Conservation (phyloP, 2,113 vertebrate species). For the Andinoacara biseriatus region DNA sequence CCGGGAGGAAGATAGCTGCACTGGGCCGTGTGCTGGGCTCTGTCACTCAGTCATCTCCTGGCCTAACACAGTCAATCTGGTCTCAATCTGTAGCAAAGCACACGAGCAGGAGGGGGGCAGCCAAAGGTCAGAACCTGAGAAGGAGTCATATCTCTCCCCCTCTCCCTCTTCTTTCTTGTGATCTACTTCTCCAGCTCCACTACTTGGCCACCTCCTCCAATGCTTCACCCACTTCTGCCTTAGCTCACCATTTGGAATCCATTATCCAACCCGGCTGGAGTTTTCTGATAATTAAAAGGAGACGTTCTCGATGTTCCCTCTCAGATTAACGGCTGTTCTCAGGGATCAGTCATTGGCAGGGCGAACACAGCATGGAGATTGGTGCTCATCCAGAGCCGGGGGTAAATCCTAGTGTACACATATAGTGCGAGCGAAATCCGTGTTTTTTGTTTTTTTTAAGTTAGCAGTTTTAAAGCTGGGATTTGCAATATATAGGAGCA, state of each 20-base stretch:
- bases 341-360: slow-evolving; percentile 51
- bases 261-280: slow-evolving; percentile 63
- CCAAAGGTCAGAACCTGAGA: slow-evolving; percentile 70
- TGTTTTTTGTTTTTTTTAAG: not conserved
- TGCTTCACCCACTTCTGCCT: slow-evolving; percentile 38
- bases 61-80: slow-evolving; percentile 65
- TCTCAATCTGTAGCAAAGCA: slow-evolving; percentile 65
- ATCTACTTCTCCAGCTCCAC: slow-evolving; percentile 21
- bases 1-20: slow-evolving; percentile 23
- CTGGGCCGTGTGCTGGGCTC: slow-evolving; percentile 42
- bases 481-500: not conserved
- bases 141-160: slow-evolving; percentile 64
- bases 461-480: not conserved
- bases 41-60: slow-evolving; percentile 56
- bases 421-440: not conserved
- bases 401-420: not conserved
- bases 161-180: slow-evolving; percentile 24
- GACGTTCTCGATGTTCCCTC: slow-evolving; percentile 51
- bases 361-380: slow-evolving; percentile 25
- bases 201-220: slow-evolving; percentile 34
- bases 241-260: slow-evolving; percentile 71
- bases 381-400: slow-evolving; percentile 7
- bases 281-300: slow-evolving; percentile 77
- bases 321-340: slow-evolving; percentile 64
- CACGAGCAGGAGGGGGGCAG: slow-evolving; percentile 45